Conservation (phyloP, 2,113 vertebrate species). For the Prunella himalayana region DNA sequence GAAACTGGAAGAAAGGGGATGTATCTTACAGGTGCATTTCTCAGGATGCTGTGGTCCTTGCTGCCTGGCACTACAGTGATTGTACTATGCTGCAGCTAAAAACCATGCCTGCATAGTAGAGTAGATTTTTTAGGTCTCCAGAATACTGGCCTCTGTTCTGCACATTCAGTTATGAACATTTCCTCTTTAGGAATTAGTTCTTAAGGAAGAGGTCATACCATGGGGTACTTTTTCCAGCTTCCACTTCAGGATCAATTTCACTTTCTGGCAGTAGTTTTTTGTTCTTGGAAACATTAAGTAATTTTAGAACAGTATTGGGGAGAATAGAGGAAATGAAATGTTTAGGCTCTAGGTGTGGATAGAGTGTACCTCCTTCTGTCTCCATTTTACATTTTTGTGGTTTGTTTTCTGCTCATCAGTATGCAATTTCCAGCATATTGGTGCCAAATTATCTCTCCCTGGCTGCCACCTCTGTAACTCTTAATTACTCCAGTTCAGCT, state of each 20-base stretch:
- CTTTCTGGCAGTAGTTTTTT: not conserved
- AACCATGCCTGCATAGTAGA: not conserved
- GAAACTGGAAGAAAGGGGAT: not conserved
- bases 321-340: constrained; percentile 24
- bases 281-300: not conserved
- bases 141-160: not conserved
- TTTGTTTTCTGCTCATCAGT: not conserved
- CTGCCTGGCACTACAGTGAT: not conserved
- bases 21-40: not conserved
- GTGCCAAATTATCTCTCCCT: not conserved
- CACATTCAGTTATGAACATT: not conserved
- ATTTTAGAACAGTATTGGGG: not conserved
- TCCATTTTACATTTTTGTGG: not conserved
- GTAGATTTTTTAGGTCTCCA: not conserved
- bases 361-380: not conserved
- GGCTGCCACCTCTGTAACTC: not conserved
- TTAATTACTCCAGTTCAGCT: not conserved
- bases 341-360: not conserved
- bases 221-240: not conserved
- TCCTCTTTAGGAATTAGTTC: not conserved
- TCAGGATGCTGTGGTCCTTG: not conserved
- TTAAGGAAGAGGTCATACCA: not conserved
- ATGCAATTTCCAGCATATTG: not conserved
- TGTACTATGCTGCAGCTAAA: not conserved
- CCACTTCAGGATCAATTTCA: not conserved